Conservation (phyloP, 2,113 vertebrate species). For the Hipposideros armiger region DNA sequence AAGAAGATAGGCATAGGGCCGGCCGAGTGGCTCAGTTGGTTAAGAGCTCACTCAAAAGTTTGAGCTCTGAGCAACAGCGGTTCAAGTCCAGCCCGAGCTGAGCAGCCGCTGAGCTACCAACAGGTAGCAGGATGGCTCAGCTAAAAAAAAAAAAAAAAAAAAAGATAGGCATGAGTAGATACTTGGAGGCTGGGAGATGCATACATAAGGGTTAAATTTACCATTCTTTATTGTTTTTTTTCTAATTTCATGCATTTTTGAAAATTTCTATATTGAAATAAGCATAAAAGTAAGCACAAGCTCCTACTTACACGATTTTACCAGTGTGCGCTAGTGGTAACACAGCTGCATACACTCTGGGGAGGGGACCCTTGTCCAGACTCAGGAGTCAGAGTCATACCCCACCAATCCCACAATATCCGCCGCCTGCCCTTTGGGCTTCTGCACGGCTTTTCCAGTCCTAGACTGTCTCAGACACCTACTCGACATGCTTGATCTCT, state of each 20-base stretch:
- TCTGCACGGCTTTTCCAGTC: not conserved
- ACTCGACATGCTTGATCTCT: accelerated
- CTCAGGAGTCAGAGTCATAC: not conserved
- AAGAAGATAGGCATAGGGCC: not conserved
- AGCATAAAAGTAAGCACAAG: not conserved
- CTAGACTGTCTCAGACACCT: not conserved
- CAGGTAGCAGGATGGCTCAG: too few relatives aligned
- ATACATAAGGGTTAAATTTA: not conserved
- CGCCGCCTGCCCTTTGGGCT: accelerated
- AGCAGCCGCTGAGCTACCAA: too few relatives aligned
- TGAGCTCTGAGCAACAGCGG: too few relatives aligned
- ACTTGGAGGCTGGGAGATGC: not conserved
- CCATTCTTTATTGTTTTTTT: not conserved
- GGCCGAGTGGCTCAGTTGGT: too few relatives aligned
- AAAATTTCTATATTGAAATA: not conserved
- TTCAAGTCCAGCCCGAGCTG: too few relatives aligned
- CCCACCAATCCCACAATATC: not conserved
- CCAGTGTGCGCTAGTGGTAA: too few relatives aligned
- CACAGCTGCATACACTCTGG: not conserved
- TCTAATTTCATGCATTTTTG: not conserved
- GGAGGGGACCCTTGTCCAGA: not conserved
- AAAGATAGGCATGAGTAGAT: not conserved
- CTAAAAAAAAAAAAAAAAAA: too few relatives aligned
- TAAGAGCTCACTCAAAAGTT: too few relatives aligned
- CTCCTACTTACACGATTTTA: not conserved